phyloP scores from a whole-genome alignment of 2,797 vertebrate genomes.

The Sebastes flavidus region DNA sequence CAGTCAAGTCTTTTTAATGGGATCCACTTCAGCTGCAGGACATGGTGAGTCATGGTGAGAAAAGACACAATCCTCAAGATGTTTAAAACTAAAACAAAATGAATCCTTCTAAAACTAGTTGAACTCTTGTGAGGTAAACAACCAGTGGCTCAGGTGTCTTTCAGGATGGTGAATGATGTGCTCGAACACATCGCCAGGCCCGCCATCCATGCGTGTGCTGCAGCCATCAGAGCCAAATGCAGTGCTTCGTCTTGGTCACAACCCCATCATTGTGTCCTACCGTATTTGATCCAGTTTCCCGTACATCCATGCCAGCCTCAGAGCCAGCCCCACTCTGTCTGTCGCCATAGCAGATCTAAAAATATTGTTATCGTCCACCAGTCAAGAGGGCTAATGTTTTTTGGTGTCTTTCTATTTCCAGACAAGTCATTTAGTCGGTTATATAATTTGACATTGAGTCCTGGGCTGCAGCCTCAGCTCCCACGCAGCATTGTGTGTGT shows the following conservation, averaged over 20 bases:
- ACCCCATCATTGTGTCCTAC: neutral
- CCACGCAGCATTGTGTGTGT: conserved; percentile 38
- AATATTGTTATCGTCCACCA: conserved; percentile 40
- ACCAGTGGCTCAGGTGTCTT: neutral
- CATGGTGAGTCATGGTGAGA: neutral
- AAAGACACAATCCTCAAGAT: neutral
- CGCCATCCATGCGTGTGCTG: neutral
- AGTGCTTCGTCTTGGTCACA: neutral
- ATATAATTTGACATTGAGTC: conserved; percentile 70
- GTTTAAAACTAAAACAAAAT: neutral
- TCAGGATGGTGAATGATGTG: neutral
- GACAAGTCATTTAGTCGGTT: conserved; percentile 62
- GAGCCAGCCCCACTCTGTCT: neutral
- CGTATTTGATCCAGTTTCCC: neutral
- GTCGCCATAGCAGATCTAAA: conserved; percentile 5
- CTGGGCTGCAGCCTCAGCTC: conserved; percentile 44
- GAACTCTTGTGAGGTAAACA: neutral
- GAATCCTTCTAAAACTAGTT: neutral
- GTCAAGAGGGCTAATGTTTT: conserved; percentile 41
- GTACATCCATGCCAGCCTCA: neutral
- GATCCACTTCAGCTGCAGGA: neutral
- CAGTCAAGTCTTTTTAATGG: neutral
- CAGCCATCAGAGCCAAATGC: neutral
- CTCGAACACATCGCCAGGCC: neutral
- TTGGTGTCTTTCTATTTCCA: conserved; percentile 43